Percentiles rank a stretch among this genome's conserved stretches.
Evolutionary conservation across 2,888 invertebrate species (phyloP).

Genomic region (Alsophila aescularia): DNA sequence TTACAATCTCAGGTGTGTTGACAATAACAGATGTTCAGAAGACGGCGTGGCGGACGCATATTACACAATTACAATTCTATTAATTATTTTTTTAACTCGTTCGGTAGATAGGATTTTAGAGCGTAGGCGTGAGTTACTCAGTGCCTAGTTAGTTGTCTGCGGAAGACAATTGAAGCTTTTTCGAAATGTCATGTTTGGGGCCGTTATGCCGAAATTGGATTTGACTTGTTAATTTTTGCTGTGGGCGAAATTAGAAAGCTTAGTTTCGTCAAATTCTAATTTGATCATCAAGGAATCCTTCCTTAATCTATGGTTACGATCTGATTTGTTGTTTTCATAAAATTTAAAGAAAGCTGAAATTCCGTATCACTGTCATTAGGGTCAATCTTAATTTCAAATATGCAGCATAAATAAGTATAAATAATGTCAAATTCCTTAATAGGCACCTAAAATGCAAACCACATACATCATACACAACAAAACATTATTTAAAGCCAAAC

Average conservation of each 20-base stretch:
- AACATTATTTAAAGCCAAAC: slow-evolving; percentile 25
- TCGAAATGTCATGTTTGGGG: slow-evolving; percentile 65
- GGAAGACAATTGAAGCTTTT: slow-evolving; percentile 69
- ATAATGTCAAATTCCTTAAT: too few species aligned
- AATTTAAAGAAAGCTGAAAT: too few species aligned
- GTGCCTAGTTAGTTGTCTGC: slow-evolving; percentile 36
- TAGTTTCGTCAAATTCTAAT: background rate
- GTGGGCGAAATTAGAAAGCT: slow-evolving; percentile 44
- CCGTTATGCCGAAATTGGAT: slow-evolving; percentile 68
- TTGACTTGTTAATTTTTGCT: slow-evolving; percentile 61
- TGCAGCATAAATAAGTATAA: too few species aligned
- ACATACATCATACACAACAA: slow-evolving; percentile 13
- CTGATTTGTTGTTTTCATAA: too few species aligned
- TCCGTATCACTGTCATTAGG: too few species aligned
- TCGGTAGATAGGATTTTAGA: slow-evolving; percentile 62
- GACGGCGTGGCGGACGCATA: slow-evolving; percentile 58
- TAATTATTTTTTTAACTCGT: slow-evolving; percentile 77
- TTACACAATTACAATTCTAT: slow-evolving; percentile 83
- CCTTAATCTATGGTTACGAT: too few species aligned
- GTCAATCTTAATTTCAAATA: too few species aligned
- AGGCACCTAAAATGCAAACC: background rate
- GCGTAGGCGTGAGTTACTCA: slow-evolving; percentile 69
- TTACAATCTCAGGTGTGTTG: slow-evolving; percentile 78
- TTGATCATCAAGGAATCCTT: too few species aligned
- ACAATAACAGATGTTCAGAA: slow-evolving; percentile 82